Percentiles rank a stretch among this genome's conserved stretches.
Conservation (phyloP, 1,140 invertebrate genomes). For the Cydia pomonella region DNA sequence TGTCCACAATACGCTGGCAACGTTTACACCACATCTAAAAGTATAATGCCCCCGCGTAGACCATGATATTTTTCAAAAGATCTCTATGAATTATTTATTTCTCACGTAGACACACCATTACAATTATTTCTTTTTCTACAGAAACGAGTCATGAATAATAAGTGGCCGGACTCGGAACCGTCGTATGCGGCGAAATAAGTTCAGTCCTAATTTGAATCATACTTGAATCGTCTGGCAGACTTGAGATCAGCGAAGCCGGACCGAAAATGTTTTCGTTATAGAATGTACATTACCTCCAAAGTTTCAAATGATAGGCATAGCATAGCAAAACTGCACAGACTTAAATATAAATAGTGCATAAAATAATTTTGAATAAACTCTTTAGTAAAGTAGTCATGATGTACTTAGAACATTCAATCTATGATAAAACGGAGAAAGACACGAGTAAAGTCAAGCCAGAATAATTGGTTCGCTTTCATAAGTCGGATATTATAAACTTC, state of each 20-base stretch:
- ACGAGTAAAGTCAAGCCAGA: neutral
- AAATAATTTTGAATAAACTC: too few species aligned
- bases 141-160: constrained; percentile 71
- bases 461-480: neutral
- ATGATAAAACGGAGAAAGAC: neutral
- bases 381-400: neutral
- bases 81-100: constrained; percentile 77
- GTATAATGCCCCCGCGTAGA: constrained; percentile 72
- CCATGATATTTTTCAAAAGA: constrained; percentile 77
- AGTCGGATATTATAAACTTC: too few species aligned
- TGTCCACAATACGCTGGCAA: neutral
- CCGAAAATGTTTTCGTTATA: constrained; percentile 19
- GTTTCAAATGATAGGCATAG: constrained; percentile 3
- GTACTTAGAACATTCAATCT: neutral
- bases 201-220: constrained; percentile 27
- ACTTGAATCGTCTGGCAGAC: constrained; percentile 35
- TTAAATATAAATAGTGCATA: neutral
- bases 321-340: neutral
- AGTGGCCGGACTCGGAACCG: constrained; percentile 43
- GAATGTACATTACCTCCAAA: neutral
- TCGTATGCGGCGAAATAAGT: constrained; percentile 12
- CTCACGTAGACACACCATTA: constrained; percentile 74
- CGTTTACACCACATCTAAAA: constrained; percentile 67
- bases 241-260: neutral
- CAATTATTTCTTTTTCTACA: constrained; percentile 76